Conservation (phyloP, 2,113 vertebrate genomes). For the Zosterops borbonicus region DNA sequence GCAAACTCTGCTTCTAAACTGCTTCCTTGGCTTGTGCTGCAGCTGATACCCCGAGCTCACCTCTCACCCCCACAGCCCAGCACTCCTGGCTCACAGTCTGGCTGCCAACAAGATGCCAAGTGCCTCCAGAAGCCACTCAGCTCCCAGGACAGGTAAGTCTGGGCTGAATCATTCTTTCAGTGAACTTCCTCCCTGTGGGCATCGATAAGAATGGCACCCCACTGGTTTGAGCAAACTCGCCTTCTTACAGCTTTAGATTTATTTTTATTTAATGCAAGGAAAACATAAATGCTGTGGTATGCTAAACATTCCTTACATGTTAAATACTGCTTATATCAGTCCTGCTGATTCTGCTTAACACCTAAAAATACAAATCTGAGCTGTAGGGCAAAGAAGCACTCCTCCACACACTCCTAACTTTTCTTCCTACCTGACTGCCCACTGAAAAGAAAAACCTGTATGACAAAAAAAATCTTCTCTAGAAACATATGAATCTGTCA, state of each 20-base stretch:
- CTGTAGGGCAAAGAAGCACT: background rate
- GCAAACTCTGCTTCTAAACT: background rate
- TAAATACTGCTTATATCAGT: background rate
- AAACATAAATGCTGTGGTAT: background rate
- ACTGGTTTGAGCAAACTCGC: background rate
- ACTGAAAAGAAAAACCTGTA: background rate
- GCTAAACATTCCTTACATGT: background rate
- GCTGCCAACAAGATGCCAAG: background rate
- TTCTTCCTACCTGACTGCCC: background rate
- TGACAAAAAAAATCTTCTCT: background rate
- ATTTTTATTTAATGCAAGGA: background rate
- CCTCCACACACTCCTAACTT: background rate
- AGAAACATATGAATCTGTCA: background rate
- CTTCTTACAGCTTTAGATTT: background rate
- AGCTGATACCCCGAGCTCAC: background rate
- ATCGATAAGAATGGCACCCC: background rate
- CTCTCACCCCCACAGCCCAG: background rate
- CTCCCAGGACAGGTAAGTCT: background rate
- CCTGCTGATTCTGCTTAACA: background rate
- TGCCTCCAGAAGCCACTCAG: background rate
- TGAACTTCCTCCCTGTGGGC: background rate
- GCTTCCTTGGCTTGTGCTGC: background rate
- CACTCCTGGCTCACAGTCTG: background rate
- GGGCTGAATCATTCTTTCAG: background rate
- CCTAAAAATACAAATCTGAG: background rate